Base-by-base conservation (phyloP, 1,140 invertebrate genomes). In the Hesperophylax magnus region DNA sequence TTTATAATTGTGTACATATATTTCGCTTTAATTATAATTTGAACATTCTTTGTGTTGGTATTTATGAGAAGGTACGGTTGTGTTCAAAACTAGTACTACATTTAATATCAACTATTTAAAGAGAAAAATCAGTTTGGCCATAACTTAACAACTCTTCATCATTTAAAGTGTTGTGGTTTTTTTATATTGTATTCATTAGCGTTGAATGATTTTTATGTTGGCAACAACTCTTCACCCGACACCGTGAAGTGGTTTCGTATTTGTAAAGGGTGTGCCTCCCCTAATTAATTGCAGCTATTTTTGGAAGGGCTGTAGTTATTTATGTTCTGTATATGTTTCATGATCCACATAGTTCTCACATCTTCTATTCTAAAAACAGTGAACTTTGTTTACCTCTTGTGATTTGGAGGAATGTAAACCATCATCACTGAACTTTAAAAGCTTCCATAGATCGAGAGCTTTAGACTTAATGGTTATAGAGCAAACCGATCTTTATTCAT, bases 241-340 rank as follows among this genome's bases (percentile, higher is more conserved):
- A 47, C 58, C 18, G 17, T 20, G 58, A 61, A 61, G 58, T 20
- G 24, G 58, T 61, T 20, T 61, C 24, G 11, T 61, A 24, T 61
- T 61, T 61, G 15, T 27, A 67, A n/a, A 67, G 67, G 67, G 67
- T 20, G 67, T 20, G 67, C 39, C 67, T 67, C 63, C 67, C 67
- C 39, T 71, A 71, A 71, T 71, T 71, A 71, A 71, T 71, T 53
- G 67, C 67, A 11, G 3, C 67, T 47, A 14, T 52, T 71, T 52
- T 71, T n/a, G 34, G 17, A 9, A 53, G 67, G 67, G 67, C 39
- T 71, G 63, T 67, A 6, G 39, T 17, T 18, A 17, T 71, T 47
- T 67, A 22, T 27, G 67, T 71, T 71, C 39, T 71, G 4, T 71
- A 53, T 71, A 6, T 52, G 31, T 47, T 47, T 20, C 31, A 14